These are phyloP conservation scores for Globodera ellingtonae DNA, from an alignment of 1,140 invertebrate genomes.

Conservation along the genomic window DNA sequence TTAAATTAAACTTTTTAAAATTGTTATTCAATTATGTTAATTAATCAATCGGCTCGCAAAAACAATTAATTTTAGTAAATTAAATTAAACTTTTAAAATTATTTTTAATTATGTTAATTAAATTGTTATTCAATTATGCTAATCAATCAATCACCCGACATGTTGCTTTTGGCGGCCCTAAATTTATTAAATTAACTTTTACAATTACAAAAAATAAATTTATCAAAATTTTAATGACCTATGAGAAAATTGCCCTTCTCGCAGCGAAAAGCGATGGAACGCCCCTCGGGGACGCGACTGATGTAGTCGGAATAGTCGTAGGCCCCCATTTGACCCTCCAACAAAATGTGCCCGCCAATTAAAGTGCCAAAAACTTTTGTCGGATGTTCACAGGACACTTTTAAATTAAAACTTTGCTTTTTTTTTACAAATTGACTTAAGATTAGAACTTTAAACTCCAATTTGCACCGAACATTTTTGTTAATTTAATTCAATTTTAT, in stretches of 20 bases:
- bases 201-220: background rate
- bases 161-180: conserved; percentile 55
- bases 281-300: conserved; percentile 71
- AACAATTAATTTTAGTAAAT: too few species aligned
- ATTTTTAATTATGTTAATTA: too few species aligned
- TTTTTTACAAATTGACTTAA: background rate
- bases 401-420: conserved; percentile 47
- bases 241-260: conserved; percentile 71
- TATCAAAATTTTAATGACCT: conserved; percentile 18
- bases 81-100: too few species aligned
- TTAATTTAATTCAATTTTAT: too few species aligned
- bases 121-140: background rate
- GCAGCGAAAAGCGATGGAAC: conserved; percentile 94
- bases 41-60: background rate
- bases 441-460: conserved; percentile 9
- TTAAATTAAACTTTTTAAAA: background rate
- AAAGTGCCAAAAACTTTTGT: conserved; percentile 74
- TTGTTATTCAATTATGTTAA: background rate
- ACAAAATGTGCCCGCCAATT: conserved; percentile 83
- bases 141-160: conserved; percentile 27
- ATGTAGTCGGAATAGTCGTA: conserved; percentile 97
- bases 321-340: conserved; percentile 93
- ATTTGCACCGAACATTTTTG: conserved; percentile 14
- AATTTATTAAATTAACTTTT: conserved; percentile 4
- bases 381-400: conserved; percentile 89